Conservation (phyloP, 2,797 vertebrate genomes). For the Poeciliopsis paucimaculata region DNA sequence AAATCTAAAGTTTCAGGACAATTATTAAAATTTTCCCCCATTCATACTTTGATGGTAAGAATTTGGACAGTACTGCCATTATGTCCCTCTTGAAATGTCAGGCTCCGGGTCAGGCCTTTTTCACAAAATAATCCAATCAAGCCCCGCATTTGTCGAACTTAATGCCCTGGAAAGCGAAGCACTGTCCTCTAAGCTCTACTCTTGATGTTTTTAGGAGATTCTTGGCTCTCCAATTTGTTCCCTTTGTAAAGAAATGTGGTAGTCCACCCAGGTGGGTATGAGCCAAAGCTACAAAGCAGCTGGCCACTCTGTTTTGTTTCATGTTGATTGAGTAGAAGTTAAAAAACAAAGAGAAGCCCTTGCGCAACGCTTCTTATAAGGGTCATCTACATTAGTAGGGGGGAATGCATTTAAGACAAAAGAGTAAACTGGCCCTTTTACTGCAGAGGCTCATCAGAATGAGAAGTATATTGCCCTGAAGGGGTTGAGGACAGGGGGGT, state of each 20-base stretch:
- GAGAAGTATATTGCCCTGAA: constrained; percentile 55
- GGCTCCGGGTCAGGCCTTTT: constrained; percentile 44
- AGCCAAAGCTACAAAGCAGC: constrained; percentile 52
- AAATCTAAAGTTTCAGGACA: constrained; percentile 34
- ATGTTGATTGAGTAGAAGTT: constrained; percentile 60
- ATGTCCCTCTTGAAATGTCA: constrained; percentile 43
- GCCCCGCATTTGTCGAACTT: constrained; percentile 45
- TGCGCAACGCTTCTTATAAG: constrained; percentile 37
- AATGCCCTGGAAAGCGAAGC: constrained; percentile 37
- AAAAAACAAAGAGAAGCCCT: constrained; percentile 37
- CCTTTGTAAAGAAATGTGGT: constrained; percentile 44
- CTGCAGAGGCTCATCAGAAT: constrained; percentile 62
- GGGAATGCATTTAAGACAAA: constrained; percentile 54
- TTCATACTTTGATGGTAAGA: constrained; percentile 27
- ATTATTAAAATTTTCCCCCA: constrained; percentile 19
- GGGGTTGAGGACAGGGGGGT: constrained; percentile 48
- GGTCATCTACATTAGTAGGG: constrained; percentile 45
- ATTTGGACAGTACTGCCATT: constrained; percentile 35
- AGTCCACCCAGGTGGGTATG: constrained; percentile 63
- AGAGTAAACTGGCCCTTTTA: constrained; percentile 56
- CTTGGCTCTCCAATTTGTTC: constrained; percentile 53
- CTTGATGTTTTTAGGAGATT: constrained; percentile 12
- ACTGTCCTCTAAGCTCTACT: constrained; percentile 23
- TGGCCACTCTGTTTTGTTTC: constrained; percentile 64
- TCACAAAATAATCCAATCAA: constrained; percentile 64